A percentile compares a stretch with the other conserved stretches of the same genome.
These are phyloP conservation scores for Capreolus pygargus DNA, from an alignment of 2,113 vertebrate species.

Conservation along the genomic window DNA sequence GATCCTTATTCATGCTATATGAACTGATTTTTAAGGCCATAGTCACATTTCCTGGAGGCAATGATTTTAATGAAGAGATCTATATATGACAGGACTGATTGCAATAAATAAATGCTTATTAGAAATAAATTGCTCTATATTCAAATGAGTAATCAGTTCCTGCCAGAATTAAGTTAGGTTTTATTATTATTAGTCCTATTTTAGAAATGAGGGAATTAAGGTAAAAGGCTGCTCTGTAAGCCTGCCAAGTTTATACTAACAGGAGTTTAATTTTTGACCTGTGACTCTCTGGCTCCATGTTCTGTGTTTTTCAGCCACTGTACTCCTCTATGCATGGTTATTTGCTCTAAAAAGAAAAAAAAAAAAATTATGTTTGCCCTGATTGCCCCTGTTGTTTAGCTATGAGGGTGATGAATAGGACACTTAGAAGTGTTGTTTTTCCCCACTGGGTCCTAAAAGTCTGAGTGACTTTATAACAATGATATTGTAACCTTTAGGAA, in stretches of 20 bases:
- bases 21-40: not conserved
- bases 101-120: not conserved
- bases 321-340: not conserved
- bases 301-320: not conserved
- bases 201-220: not conserved
- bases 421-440: not conserved
- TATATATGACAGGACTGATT: not conserved
- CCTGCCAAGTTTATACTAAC: not conserved
- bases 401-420: not conserved
- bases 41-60: not conserved
- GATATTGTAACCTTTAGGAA: not conserved
- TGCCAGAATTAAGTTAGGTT: not conserved
- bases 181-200: not conserved
- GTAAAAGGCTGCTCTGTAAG: not conserved
- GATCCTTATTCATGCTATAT: not conserved
- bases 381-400: not conserved
- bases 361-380: not conserved
- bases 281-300: not conserved
- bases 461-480: not conserved
- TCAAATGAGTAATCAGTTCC: not conserved
- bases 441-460: not conserved
- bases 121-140: not conserved
- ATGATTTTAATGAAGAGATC: not conserved
- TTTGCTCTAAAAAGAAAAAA: not conserved
- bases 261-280: not conserved